Evolutionary conservation across 2,888 invertebrate genomes (phyloP), one percentile per base, ranked within the genome.

Genomic region (Oithona nana): DNA sequence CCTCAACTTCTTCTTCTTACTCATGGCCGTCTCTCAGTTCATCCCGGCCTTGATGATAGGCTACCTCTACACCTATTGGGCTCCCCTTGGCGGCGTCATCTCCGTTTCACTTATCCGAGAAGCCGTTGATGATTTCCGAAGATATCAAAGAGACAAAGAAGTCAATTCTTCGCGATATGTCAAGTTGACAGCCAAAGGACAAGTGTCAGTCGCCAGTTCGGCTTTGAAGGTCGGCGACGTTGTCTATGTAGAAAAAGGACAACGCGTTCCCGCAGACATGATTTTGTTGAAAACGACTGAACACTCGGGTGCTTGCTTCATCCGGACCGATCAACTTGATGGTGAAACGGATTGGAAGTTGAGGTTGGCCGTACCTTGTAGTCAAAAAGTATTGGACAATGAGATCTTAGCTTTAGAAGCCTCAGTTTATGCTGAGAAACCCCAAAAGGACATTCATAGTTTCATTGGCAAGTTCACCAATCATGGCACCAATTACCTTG

Each of bases 11-110:
- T 98, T 95, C 74, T 99, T 99, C 76, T 78, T 99, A 67, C 80
- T 97, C 64, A 97, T 98, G 97, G 97, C 98, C 0, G 78, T 87
- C 62, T 93, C 93, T 70, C 98, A 99, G 76, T 95, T 99, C 75
- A 88, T 99, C 71, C 92, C 94, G 28, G 90, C 89, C 70, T 86
- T 98, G 8, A 80, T 89, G 68, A 92, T 99, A 70, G 97, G 98
- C 1, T 94, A 93, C 73, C 80, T 97, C 54, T 98, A 97, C 74
- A 99, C 98, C 0, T 99, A 99, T 74, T 99, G 98, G 98, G 97
- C 93, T 65, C 98, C 98, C 56, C 74, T 98, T 79, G 85, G 90
- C 69, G 98, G 99, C 76, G 98, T 99, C 28, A 76, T 99, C 64
- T 81, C 86, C 67, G 93, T 99, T 11, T 98, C 98, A 16, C 81